These are phyloP conservation scores for Pantala flavescens DNA, from an alignment of 1,140 invertebrate genomes.

Conservation along the genomic window DNA sequence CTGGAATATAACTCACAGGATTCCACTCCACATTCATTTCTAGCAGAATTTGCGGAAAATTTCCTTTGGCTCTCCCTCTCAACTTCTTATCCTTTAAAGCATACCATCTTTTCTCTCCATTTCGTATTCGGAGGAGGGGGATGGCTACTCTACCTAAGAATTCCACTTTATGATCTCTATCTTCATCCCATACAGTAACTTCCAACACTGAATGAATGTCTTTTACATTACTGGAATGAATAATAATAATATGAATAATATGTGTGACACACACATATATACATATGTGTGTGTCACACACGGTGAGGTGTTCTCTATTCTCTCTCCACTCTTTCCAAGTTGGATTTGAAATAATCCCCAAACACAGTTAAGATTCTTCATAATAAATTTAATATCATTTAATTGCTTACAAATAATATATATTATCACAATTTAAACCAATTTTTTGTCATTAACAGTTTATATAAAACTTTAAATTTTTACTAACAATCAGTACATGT, in stretches of 20 bases:
- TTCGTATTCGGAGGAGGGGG: slow-evolving; percentile 76
- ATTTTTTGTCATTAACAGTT: too few species aligned
- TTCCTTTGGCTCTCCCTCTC: slow-evolving; percentile 76
- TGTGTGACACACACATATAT: neutral
- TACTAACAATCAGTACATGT: too few species aligned
- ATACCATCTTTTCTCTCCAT: slow-evolving; percentile 92
- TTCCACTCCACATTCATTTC: slow-evolving; percentile 92
- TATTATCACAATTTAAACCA: too few species aligned
- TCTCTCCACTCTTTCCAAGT: neutral
- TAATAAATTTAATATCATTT: too few species aligned
- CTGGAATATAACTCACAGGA: slow-evolving; percentile 52
- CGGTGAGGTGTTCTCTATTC: neutral
- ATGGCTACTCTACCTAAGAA: slow-evolving; percentile 91
- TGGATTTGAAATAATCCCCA: too few species aligned
- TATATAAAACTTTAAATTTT: too few species aligned
- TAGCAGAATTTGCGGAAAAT: slow-evolving; percentile 76
- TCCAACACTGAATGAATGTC: slow-evolving; percentile 94
- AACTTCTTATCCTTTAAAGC: slow-evolving; percentile 95
- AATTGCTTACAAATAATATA: too few species aligned
- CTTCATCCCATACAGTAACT: slow-evolving; percentile 97
- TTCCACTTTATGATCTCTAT: slow-evolving; percentile 94
- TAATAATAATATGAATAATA: slow-evolving; percentile 21
- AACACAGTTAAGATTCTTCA: too few species aligned
- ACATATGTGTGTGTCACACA: neutral
- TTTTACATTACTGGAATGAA: slow-evolving; percentile 74